Conservation (phyloP, 2,797 vertebrate species). For the Bradypodion pumilum region DNA sequence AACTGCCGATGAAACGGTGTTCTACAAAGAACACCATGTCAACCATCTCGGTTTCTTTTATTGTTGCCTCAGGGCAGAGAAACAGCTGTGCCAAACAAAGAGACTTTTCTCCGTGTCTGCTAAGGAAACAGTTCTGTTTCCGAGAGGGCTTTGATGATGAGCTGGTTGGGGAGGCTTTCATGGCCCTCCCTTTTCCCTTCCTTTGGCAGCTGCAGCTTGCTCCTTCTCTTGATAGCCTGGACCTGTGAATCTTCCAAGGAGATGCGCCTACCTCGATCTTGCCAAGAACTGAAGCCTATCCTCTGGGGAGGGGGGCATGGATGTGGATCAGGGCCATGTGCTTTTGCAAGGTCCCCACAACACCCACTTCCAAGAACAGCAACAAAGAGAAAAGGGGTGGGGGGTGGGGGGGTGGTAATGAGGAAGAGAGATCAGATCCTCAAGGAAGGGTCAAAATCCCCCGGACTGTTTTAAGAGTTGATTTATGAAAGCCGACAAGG, state of each 20-base stretch:
- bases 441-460: background rate
- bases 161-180: background rate
- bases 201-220: background rate
- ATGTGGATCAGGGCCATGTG: background rate
- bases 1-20: no score
- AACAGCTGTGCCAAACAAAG: background rate
- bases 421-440: background rate
- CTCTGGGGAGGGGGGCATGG: background rate
- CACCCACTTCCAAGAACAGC: background rate
- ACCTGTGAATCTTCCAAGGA: background rate
- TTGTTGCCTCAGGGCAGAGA: background rate
- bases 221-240: background rate
- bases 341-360: background rate
- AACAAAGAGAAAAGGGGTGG: background rate
- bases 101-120: no score
- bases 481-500: constrained; percentile 57
- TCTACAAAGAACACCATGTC: background rate
- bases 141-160: background rate
- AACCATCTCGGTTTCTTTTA: background rate
- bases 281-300: background rate
- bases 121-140: background rate
- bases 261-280: background rate
- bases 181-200: background rate
- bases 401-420: no score
- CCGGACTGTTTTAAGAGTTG: constrained; percentile 25